Evolutionary conservation across 2,113 vertebrate species (phyloP).

Genomic region (Saguinus imperator): DNA sequence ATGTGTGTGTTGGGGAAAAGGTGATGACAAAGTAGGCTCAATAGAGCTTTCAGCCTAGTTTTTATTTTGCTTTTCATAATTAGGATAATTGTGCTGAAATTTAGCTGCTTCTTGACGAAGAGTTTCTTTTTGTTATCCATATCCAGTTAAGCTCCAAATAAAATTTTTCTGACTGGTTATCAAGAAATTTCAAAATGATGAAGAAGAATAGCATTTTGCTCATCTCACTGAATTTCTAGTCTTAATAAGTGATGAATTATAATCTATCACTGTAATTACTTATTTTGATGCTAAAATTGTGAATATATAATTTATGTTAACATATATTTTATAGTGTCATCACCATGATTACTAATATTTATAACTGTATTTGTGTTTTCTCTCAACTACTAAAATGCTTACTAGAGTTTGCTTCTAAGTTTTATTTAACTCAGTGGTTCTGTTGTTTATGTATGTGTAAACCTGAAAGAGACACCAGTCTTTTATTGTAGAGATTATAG

Average conservation of each 20-base stretch:
- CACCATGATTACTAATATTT: conserved; percentile 45
- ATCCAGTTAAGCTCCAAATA: conserved; percentile 33
- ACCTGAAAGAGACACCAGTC: conserved; percentile 40
- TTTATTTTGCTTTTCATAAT: conserved; percentile 24
- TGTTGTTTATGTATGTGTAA: conserved; percentile 69
- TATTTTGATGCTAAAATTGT: background rate
- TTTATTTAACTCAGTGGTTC: conserved; percentile 74
- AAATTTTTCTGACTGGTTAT: conserved; percentile 43
- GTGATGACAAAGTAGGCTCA: background rate
- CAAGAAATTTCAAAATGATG: conserved; percentile 50
- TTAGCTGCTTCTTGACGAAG: background rate
- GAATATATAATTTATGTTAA: background rate
- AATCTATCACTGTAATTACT: background rate
- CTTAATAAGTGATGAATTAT: background rate
- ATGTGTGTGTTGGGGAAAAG: background rate
- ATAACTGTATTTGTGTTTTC: conserved; percentile 55
- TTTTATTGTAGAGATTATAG: conserved; percentile 64
- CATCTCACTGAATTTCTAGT: background rate
- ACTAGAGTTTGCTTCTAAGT: conserved; percentile 75
- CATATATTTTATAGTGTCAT: conserved; percentile 36
- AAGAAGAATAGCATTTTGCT: background rate
- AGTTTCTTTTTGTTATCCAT: conserved; percentile 45
- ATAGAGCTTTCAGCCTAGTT: background rate
- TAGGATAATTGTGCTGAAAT: background rate
- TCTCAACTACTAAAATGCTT: conserved; percentile 71